Percentiles rank a stretch among this genome's conserved stretches.
Evolutionary conservation across 2,113 vertebrate genomes (phyloP).

Genomic region (Dipodomys merriami): DNA sequence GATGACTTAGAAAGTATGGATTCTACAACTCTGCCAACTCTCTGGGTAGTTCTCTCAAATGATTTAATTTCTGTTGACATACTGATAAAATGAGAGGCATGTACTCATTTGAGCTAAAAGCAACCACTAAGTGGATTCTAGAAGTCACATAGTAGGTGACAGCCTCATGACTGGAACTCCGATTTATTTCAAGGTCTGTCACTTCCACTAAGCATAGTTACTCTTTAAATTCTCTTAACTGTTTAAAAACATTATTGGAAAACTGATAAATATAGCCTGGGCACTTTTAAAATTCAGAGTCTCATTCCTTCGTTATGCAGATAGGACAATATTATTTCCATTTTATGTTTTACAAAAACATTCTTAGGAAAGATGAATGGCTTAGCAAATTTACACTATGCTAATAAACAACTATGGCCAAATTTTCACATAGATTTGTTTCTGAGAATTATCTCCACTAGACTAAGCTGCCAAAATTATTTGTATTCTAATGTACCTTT

Average conservation of each 20-base stretch:
- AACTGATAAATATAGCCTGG: not conserved
- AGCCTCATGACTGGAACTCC: not conserved
- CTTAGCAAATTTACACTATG: constrained; percentile 17
- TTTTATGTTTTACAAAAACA: constrained; percentile 6
- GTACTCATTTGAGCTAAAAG: not conserved
- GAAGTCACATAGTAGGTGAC: not conserved
- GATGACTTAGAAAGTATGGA: not conserved
- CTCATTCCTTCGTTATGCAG: constrained; percentile 15
- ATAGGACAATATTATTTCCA: constrained; percentile 8
- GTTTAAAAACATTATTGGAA: not conserved
- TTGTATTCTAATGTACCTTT: constrained; percentile 1
- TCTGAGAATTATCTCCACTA: constrained; percentile 26
- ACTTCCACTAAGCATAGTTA: not conserved
- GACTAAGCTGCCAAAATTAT: constrained; percentile 12
- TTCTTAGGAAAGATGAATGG: constrained; percentile 9
- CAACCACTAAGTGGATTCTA: not conserved
- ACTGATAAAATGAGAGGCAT: not conserved
- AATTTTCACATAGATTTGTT: constrained; percentile 7
- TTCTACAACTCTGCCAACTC: not conserved
- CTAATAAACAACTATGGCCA: not conserved
- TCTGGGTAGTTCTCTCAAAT: not conserved
- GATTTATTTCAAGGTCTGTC: not conserved
- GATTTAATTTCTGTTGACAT: not conserved
- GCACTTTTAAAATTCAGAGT: not conserved
- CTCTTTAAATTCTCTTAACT: not conserved